A percentile compares a stretch with the other conserved stretches of the same genome.
Evolutionary conservation across 2,797 vertebrate species (phyloP).

Genomic region (Macroramphosus scolopax): DNA sequence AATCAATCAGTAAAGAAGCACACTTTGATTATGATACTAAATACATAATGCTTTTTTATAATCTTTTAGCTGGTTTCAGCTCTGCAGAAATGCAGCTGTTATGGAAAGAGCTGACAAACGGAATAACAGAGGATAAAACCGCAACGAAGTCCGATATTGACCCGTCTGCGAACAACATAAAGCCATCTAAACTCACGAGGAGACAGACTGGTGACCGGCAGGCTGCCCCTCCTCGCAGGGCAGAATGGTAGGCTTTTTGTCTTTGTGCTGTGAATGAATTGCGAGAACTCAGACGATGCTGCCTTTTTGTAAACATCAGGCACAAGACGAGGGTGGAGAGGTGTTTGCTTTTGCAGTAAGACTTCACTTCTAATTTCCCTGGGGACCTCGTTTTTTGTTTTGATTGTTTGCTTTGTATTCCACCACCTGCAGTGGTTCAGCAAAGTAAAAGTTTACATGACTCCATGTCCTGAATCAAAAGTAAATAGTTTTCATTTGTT

Average conservation of each 20-base stretch:
- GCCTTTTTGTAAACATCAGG: conserved; percentile 60
- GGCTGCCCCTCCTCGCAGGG: conserved; percentile 79
- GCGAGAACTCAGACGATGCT: conserved; percentile 8
- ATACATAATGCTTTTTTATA: neutral
- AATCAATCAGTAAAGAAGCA: too few relatives aligned
- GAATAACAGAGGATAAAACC: conserved; percentile 81
- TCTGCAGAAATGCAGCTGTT: conserved; percentile 89
- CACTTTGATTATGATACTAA: too few relatives aligned
- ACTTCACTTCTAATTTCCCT: conserved; percentile 56
- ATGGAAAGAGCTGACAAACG: conserved; percentile 90
- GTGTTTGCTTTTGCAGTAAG: conserved; percentile 48
- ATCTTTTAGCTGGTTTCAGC: conserved; percentile 79
- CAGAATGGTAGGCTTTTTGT: conserved; percentile 79
- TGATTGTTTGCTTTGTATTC: conserved; percentile 59
- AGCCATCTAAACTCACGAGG: conserved; percentile 80
- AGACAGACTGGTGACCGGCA: conserved; percentile 79
- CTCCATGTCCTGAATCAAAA: conserved; percentile 67
- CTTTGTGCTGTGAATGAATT: conserved; percentile 6
- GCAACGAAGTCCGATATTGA: conserved; percentile 78
- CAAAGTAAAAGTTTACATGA: conserved; percentile 53
- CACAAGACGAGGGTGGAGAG: conserved; percentile 14
- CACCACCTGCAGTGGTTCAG: conserved; percentile 34
- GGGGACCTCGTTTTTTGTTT: conserved; percentile 42
- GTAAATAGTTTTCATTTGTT: conserved; percentile 56
- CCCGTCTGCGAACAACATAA: conserved; percentile 77